Conservation (phyloP, 2,888 invertebrate species). For the Branchellion lobata region DNA sequence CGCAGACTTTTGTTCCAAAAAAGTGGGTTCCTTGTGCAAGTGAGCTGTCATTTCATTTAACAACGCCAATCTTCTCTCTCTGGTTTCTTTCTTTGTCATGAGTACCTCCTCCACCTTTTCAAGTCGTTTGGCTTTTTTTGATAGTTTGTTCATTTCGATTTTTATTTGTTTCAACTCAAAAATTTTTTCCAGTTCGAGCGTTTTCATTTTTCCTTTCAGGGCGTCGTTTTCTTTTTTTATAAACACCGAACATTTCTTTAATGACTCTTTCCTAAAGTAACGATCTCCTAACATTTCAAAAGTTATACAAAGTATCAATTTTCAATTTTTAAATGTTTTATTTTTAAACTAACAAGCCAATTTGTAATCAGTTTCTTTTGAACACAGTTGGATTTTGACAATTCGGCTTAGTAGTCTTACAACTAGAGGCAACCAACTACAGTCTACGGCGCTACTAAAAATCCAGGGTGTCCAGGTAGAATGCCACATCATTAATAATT, state of each 20-base stretch:
- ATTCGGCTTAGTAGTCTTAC: no score
- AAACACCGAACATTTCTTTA: not conserved
- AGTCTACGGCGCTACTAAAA: no score
- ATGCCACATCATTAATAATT: no score
- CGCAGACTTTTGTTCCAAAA: not conserved
- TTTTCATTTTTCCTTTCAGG: not conserved
- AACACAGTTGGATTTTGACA: no score
- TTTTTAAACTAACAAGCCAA: no score
- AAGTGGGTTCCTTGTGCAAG: not conserved
- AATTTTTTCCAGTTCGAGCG: not conserved
- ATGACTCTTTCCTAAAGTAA: not conserved
- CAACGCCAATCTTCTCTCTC: not conserved
- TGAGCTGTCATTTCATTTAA: not conserved
- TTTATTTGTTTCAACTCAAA: slow-evolving; percentile 7
- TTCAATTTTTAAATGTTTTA: no score
- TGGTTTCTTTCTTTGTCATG: not conserved
- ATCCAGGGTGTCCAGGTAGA: no score
- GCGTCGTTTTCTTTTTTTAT: not conserved
- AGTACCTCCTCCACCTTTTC: not conserved
- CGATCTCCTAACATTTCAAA: not conserved
- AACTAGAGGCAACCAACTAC: no score
- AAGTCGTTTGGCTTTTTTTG: not conserved
- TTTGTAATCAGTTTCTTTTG: no score
- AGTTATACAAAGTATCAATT: no score
- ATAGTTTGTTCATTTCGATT: not conserved